Evolutionary conservation across 2,888 invertebrate species (phyloP).

Genomic region (Blastobasis lacticolella): DNA sequence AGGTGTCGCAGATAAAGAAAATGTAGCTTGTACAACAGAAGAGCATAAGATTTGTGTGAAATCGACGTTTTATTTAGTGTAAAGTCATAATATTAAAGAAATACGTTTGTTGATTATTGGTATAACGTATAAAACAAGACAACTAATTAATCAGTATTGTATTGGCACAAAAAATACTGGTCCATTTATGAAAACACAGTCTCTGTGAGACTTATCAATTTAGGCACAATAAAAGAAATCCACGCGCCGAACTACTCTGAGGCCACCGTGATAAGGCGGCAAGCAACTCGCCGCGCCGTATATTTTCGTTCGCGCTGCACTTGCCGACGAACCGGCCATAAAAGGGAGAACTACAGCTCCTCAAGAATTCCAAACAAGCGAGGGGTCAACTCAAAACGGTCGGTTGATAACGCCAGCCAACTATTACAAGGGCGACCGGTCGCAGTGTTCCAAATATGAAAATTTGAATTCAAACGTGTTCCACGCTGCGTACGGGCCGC

Average conservation of each 20-base stretch:
- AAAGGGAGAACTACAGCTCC: conserved; percentile 19
- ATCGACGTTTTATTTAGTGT: no score
- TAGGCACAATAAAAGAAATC: conserved; percentile 2
- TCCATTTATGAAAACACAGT: background rate
- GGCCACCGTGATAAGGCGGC: conserved; percentile 66
- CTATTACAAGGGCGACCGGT: conserved; percentile 74
- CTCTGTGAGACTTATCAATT: background rate
- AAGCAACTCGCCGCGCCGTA: conserved; percentile 70
- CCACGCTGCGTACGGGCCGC: conserved; percentile 19
- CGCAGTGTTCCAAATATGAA: conserved; percentile 48
- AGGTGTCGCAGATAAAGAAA: no score
- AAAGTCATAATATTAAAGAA: no score
- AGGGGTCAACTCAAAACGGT: conserved; percentile 24
- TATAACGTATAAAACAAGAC: no score
- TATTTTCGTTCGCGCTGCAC: conserved; percentile 73
- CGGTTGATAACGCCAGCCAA: conserved; percentile 69
- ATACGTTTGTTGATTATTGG: no score
- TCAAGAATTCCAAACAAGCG: no score
- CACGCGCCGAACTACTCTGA: conserved; percentile 33
- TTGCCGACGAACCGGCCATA: conserved; percentile 59
- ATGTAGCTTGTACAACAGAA: no score
- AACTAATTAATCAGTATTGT: no score
- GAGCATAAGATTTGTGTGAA: no score
- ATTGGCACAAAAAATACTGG: no score
- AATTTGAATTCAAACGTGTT: conserved; percentile 11